Percentiles rank a stretch among this genome's conserved stretches.
Conservation (phyloP, 2,888 invertebrate genomes). For the Coremacera marginata region DNA sequence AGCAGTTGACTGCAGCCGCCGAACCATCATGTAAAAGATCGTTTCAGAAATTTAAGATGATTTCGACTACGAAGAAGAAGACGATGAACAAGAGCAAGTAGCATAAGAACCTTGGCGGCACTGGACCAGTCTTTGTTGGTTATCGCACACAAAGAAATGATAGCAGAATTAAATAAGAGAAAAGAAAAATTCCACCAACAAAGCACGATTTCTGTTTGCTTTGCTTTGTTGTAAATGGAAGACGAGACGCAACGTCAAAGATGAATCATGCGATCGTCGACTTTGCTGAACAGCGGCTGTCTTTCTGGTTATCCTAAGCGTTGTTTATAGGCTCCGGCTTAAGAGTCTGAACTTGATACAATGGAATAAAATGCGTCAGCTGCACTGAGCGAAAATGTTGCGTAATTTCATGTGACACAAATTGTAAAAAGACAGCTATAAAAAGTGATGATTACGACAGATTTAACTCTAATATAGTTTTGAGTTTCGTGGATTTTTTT, state of each 20-base stretch:
- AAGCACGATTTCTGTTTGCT: conserved; percentile 22
- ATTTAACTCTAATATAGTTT: too few species aligned
- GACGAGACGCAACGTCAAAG: not conserved
- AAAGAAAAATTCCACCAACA: not conserved
- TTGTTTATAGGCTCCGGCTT: not conserved
- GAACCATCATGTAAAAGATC: conserved; percentile 12
- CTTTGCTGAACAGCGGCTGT: not conserved
- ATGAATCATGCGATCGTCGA: conserved; percentile 26
- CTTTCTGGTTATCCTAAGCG: not conserved
- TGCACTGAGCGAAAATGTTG: not conserved
- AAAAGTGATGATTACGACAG: too few species aligned
- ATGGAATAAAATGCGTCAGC: not conserved
- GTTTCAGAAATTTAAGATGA: conserved; percentile 6
- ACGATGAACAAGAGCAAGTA: not conserved
- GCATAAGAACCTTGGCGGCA: conserved; percentile 12
- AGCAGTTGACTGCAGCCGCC: not conserved
- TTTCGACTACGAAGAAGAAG: not conserved
- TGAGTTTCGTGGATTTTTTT: too few species aligned
- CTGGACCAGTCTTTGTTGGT: conserved; percentile 1
- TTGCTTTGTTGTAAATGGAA: not conserved
- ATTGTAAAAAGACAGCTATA: too few species aligned
- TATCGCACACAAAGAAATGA: not conserved
- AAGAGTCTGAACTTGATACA: not conserved
- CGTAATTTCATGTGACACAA: too few species aligned
- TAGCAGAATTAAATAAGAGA: not conserved